Evolutionary conservation across 2,113 vertebrate species (phyloP).

Genomic region (Caranx melampygus): DNA sequence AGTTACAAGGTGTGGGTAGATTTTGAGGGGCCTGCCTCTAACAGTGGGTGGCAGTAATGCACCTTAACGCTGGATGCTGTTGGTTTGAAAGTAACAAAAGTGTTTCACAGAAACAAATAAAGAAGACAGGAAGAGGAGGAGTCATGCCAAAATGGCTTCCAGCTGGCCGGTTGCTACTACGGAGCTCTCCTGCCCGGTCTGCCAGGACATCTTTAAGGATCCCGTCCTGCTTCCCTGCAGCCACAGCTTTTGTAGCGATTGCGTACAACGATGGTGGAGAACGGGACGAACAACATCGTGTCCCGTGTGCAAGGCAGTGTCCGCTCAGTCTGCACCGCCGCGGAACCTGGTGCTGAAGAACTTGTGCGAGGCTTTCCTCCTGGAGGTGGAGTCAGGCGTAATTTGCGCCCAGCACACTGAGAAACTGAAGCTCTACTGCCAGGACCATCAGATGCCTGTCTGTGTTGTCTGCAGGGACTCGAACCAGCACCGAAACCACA

Average conservation of each 20-base stretch:
- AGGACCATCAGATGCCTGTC: neutral
- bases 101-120: no score
- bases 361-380: neutral
- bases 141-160: neutral
- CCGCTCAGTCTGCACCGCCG: fast-evolving
- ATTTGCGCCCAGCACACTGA: constrained; percentile 4
- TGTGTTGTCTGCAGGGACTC: constrained; percentile 11
- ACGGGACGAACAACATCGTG: fast-evolving
- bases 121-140: no score
- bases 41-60: no score
- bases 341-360: constrained; percentile 10
- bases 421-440: constrained; percentile 20
- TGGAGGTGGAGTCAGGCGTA: neutral
- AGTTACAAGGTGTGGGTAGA: neutral
- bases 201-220: neutral
- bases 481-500: neutral
- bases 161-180: neutral
- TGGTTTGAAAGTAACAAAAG: no score
- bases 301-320: constrained; percentile 13
- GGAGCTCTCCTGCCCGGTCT: constrained; percentile 15
- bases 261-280: neutral
- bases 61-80: no score
- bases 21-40: no score
- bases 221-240: neutral
- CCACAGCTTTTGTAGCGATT: constrained; percentile 13